Conservation (phyloP, 2,113 vertebrate species). For the Epinephelus lanceolatus region DNA sequence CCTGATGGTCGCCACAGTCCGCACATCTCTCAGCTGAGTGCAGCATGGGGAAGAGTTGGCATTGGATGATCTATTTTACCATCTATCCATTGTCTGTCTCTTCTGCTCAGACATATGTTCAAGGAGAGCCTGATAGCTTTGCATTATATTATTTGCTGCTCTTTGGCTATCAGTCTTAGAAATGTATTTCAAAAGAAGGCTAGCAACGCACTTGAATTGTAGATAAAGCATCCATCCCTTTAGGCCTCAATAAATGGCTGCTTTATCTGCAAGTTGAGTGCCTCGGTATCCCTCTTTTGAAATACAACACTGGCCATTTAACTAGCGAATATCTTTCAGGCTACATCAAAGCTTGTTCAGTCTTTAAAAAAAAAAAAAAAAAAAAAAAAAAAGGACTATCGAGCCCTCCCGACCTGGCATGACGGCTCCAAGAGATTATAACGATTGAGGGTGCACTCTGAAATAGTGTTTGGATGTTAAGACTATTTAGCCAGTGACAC, state of each 20-base stretch:
- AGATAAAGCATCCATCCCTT: constrained; percentile 55
- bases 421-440: constrained; percentile 55
- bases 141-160: constrained; percentile 32
- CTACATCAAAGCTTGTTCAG: constrained; percentile 62
- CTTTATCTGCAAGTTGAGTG: constrained; percentile 56
- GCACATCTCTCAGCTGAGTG: constrained; percentile 10
- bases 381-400: constrained; percentile 28
- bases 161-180: constrained; percentile 38
- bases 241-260: constrained; percentile 43
- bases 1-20: not conserved
- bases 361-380: constrained; percentile 44
- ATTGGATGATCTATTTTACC: constrained; percentile 22
- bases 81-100: constrained; percentile 19
- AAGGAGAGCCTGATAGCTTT: constrained; percentile 43
- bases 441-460: constrained; percentile 47
- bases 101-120: constrained; percentile 30
- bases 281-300: constrained; percentile 45
- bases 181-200: constrained; percentile 51
- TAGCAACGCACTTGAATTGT: constrained; percentile 30
- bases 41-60: not conserved
- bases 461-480: constrained; percentile 57
- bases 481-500: constrained; percentile 66
- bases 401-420: constrained; percentile 54
- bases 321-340: constrained; percentile 54
- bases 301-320: constrained; percentile 59